Percentiles rank a stretch among this genome's conserved stretches.
phyloP scores from a whole-genome alignment of 2,888 invertebrate genomes.

The Tachina grossa region DNA sequence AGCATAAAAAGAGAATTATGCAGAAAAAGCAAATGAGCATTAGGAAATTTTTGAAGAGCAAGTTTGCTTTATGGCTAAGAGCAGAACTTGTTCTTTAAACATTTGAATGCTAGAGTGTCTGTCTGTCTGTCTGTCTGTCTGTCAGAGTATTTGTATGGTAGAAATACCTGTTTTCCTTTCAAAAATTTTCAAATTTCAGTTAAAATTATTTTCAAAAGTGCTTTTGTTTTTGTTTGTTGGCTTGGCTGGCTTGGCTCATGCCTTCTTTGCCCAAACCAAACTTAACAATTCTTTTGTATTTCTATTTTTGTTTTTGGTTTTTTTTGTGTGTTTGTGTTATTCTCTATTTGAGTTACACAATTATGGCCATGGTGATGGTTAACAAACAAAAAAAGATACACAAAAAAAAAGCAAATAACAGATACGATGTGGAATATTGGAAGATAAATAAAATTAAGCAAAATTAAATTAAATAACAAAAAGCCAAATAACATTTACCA shows the following conservation, averaged over 20 bases:
- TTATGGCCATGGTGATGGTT: slow-evolving; percentile 48
- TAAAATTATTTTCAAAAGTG: slow-evolving; percentile 17
- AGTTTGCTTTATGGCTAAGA: not conserved
- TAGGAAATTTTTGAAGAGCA: not conserved
- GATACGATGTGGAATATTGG: not conserved
- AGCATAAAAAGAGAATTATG: slow-evolving; percentile 18
- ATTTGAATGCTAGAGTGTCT: not conserved
- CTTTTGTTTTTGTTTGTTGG: slow-evolving; percentile 9
- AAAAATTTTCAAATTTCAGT: slow-evolving; percentile 59
- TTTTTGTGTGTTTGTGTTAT: not conserved
- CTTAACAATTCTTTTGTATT: slow-evolving; percentile 35
- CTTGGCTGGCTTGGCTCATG: not conserved
- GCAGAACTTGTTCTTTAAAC: slow-evolving; percentile 62
- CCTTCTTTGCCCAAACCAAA: slow-evolving; percentile 26
- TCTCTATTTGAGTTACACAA: slow-evolving; percentile 48
- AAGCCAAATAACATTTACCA: slow-evolving; percentile 46
- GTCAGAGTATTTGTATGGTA: slow-evolving; percentile 7
- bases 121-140: too few relatives aligned
- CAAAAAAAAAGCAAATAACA: slow-evolving; percentile 15
- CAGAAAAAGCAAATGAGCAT: not conserved
- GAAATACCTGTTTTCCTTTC: slow-evolving; percentile 70
- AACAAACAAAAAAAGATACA: slow-evolving; percentile 35
- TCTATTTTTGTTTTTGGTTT: not conserved
- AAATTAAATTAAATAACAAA: slow-evolving; percentile 62
- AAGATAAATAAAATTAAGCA: slow-evolving; percentile 47